Conservation (phyloP, 2,888 invertebrate species). For the Troglohyphantes excavatus region DNA sequence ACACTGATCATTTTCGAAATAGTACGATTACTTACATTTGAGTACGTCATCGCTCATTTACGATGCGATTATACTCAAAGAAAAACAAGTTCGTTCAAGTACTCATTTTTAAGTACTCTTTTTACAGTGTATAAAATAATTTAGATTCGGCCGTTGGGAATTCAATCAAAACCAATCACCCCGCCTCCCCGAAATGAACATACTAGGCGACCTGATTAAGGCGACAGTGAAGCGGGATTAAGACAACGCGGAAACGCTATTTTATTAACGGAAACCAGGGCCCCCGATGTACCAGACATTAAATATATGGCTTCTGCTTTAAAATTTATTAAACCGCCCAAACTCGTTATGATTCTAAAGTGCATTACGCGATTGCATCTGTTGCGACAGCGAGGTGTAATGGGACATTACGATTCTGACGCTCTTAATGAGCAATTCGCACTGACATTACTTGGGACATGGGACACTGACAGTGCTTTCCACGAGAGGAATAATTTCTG, state of each 20-base stretch:
- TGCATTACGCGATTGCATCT: conserved; percentile 29
- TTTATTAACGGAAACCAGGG: background rate
- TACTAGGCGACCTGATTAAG: background rate
- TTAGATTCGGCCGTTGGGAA: no score
- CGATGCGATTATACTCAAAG: no score
- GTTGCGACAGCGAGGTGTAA: conserved; percentile 12
- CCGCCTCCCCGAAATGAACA: no score
- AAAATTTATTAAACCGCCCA: conserved; percentile 49
- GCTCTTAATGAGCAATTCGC: conserved; percentile 36
- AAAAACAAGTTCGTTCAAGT: no score
- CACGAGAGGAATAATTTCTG: no score
- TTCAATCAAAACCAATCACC: no score
- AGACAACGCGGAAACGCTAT: conserved; percentile 9
- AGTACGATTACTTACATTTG: no score
- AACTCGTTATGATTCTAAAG: conserved; percentile 40
- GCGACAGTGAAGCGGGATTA: background rate
- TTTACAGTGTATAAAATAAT: no score
- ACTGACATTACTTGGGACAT: no score
- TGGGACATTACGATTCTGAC: conserved; percentile 32
- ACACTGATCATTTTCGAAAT: no score
- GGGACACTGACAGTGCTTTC: background rate
- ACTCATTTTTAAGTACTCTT: no score
- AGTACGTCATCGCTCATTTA: no score
- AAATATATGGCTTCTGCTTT: conserved; percentile 16
- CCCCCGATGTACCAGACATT: background rate